These are phyloP conservation scores for Hemichromis elongatus DNA, from an alignment of 2,113 vertebrate species.

Conservation along the genomic window DNA sequence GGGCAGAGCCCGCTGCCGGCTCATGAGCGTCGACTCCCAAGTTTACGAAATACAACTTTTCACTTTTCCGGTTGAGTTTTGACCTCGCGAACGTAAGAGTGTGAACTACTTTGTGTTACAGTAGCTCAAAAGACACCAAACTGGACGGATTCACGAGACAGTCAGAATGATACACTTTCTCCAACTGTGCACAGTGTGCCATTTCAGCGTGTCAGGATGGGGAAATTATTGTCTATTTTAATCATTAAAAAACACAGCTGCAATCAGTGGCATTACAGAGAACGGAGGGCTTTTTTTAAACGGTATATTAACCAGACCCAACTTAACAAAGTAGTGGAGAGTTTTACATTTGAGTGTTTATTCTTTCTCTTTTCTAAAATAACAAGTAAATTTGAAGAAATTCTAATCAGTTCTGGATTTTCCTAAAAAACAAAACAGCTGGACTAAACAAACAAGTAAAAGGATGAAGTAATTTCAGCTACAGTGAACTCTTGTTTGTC, in stretches of 20 bases:
- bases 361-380: background rate
- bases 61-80: background rate
- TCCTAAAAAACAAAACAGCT: accelerated
- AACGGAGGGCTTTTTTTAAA: background rate
- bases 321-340: background rate
- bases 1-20: background rate
- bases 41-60: background rate
- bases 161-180: background rate
- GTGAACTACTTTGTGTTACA: background rate
- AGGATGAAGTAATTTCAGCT: background rate
- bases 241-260: background rate
- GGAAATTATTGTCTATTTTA: background rate
- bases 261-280: background rate
- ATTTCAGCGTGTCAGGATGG: background rate
- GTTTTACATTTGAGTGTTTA: background rate
- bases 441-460: background rate
- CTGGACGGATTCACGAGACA: background rate
- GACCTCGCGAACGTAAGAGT: background rate
- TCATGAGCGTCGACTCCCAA: accelerated
- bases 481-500: background rate
- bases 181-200: background rate
- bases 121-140: background rate
- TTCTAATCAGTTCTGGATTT: background rate
- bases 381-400: background rate
- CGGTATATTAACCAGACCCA: background rate